Percentiles rank a stretch among this genome's conserved stretches.
Conservation (phyloP, 2,113 vertebrate species). For the Polyodon spathula region DNA sequence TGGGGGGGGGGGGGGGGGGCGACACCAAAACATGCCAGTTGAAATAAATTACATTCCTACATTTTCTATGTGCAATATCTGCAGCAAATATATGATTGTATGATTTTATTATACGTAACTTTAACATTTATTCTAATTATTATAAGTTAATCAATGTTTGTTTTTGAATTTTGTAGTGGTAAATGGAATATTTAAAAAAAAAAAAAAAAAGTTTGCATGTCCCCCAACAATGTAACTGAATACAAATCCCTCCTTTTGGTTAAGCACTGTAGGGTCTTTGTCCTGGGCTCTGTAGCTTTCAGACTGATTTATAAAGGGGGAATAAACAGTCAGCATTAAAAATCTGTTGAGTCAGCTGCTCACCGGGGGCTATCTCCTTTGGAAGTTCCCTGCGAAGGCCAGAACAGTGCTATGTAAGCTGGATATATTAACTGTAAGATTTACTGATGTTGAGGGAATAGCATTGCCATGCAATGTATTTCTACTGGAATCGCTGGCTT, state of each 20-base stretch:
- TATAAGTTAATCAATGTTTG: too few relatives aligned
- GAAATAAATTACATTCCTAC: too few relatives aligned
- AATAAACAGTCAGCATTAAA: neutral
- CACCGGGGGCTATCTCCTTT: neutral
- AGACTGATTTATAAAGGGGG: conserved; percentile 2
- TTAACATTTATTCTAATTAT: too few relatives aligned
- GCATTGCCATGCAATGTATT: too few relatives aligned
- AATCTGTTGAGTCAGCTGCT: neutral
- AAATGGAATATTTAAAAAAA: too few relatives aligned
- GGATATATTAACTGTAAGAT: neutral
- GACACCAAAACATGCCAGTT: too few relatives aligned
- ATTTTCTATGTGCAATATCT: too few relatives aligned
- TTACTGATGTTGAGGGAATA: neutral
- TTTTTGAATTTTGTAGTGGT: too few relatives aligned
- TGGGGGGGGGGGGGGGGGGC: too few relatives aligned
- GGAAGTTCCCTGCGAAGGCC: neutral
- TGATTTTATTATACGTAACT: too few relatives aligned
- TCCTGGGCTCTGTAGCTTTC: conserved; percentile 2
- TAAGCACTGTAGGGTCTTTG: conserved; percentile 3
- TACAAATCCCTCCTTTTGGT: conserved; percentile 5
- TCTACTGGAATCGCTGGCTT: too few relatives aligned
- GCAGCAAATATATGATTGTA: too few relatives aligned
- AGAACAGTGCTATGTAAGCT: neutral
- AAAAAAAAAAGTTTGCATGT: neutral
- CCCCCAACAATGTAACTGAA: neutral